Percentiles rank a stretch among this genome's conserved stretches.
Conservation (phyloP, 1,140 invertebrate species). For the Ips typographus region DNA sequence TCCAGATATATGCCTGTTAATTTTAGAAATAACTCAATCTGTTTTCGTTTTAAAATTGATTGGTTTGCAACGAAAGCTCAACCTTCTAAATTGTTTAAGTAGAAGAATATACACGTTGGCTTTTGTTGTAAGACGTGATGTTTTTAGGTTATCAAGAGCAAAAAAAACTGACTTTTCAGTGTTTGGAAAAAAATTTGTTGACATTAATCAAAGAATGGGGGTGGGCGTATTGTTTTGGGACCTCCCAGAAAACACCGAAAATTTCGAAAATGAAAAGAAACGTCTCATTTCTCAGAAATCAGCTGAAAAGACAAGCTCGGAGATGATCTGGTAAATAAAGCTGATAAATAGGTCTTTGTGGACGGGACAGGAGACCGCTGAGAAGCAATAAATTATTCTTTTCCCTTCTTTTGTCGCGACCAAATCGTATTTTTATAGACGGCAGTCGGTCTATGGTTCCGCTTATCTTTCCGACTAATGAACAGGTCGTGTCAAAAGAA, state of each 20-base stretch:
- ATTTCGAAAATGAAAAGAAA: not conserved
- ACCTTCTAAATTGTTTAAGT: too few species aligned
- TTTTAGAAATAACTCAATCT: too few species aligned
- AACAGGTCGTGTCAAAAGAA: constrained; percentile 28
- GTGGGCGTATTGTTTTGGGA: not conserved
- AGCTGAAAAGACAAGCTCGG: constrained; percentile 12
- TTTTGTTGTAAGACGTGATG: too few species aligned
- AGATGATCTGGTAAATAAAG: constrained; percentile 25
- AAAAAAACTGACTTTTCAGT: too few species aligned
- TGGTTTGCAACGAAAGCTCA: too few species aligned
- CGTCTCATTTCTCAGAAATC: not conserved
- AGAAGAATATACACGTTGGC: too few species aligned
- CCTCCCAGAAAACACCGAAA: not conserved
- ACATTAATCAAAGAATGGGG: not conserved
- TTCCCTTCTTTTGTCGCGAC: constrained; percentile 14
- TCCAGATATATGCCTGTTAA: too few species aligned
- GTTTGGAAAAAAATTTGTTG: not conserved
- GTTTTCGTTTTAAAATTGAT: too few species aligned
- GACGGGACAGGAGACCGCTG: constrained; percentile 14
- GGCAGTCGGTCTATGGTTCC: constrained; percentile 21
- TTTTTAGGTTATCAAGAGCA: too few species aligned
- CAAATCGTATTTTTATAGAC: constrained; percentile 24
- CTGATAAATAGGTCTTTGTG: constrained; percentile 25
- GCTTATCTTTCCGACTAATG: constrained; percentile 25
- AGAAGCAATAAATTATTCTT: constrained; percentile 24